Evolutionary conservation across 2,113 vertebrate genomes (phyloP), one percentile per base, ranked within the genome.

Genomic region (Gasterosteus aculeatus): DNA sequence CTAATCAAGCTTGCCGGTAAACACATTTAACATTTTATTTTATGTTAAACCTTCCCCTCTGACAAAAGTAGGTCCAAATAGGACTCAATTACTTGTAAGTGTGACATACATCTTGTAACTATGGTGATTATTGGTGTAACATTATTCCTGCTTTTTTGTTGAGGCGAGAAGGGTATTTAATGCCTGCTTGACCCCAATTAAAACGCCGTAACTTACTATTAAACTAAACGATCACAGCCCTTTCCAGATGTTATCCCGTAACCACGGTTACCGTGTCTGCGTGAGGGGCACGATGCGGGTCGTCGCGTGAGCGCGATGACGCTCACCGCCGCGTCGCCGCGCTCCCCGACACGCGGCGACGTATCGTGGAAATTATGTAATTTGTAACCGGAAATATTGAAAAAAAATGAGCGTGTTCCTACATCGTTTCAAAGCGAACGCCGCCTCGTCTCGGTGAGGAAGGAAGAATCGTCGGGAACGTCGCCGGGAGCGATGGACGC

Each of bases 401-500:
- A 6, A 58, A 12, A 10, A 53, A 15, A 87, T 76, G 79, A 26
- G 59, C 1, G 54, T 10, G 14, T 58, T 41, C n/a, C 0, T 18
- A 1, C 15, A 9, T 3, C 1, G 33, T 29, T 49, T 29, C 2
- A 26, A 10, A 16, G 19, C 67, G 26, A 62, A 2, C 3, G 29
- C 38, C 63, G 44, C 38, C 33, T 69, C 68, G 33, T 57, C 35
- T 62, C 47, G 12, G 10, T 79, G 76, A 81, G 75, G 75, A 68
- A 68, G 65, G 68, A 75, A 39, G 35, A 38, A 41, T 64, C 76
- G 51, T 49, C 62, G 14, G 77, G 71, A 64, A 8, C 33, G 44
- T 58, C 33, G 64, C 77, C 76, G 12, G 58, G 35, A 38, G 84
- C 86, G 81, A 91, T 92, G 92, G 92, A 92, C 46, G 56, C 33